Conservation (phyloP, 2,113 vertebrate species). For the Chloropsis hardwickii region DNA sequence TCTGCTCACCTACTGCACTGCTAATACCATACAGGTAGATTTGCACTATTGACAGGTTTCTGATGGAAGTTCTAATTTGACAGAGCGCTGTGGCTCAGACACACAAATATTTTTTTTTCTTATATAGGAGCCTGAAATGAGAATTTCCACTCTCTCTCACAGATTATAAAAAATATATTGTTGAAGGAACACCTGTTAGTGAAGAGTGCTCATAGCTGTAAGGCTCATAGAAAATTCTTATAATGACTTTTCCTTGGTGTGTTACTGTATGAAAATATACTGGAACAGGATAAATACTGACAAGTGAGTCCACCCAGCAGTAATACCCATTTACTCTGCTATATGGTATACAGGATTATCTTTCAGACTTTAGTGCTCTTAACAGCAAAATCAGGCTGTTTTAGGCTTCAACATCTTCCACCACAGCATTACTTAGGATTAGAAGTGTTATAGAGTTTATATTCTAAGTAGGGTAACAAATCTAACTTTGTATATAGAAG, state of each 20-base stretch:
- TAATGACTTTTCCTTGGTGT: background rate
- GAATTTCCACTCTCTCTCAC: background rate
- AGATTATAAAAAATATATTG: background rate
- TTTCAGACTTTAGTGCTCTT: background rate
- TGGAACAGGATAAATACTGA: background rate
- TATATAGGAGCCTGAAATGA: background rate
- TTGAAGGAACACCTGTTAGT: fast-evolving
- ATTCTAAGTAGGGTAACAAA: background rate
- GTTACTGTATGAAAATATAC: background rate
- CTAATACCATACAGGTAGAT: background rate
- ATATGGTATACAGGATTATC: background rate
- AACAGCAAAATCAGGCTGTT: background rate
- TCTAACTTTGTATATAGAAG: background rate
- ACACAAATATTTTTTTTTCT: background rate
- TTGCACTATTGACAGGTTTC: background rate
- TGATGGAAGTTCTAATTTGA: background rate
- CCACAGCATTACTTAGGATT: background rate
- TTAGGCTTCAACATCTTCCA: background rate
- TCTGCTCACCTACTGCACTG: background rate
- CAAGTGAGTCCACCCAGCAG: background rate
- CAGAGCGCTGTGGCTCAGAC: background rate
- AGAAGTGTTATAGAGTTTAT: background rate
- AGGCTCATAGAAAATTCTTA: background rate
- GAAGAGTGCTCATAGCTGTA: background rate
- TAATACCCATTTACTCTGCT: background rate